Conservation (phyloP, 1,140 invertebrate species). For the Brachionus manjavacas region DNA sequence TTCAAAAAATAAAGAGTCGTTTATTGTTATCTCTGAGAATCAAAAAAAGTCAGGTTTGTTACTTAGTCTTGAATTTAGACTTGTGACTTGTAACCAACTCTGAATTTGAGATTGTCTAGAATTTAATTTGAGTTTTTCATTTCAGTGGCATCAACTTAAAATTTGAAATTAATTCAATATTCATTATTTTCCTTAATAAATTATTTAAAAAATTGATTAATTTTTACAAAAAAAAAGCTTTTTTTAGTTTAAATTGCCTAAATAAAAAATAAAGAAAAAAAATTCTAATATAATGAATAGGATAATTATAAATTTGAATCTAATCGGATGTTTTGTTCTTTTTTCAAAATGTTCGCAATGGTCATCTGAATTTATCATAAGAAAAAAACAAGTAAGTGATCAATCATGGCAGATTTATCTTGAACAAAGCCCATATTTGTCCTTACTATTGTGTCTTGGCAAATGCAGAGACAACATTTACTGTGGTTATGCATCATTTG, state of each 20-base stretch:
- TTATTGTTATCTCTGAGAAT: too few species aligned
- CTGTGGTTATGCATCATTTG: neutral
- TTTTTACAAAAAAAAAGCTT: neutral
- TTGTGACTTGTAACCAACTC: too few species aligned
- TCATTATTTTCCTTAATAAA: neutral
- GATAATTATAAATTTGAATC: neutral
- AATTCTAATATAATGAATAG: neutral
- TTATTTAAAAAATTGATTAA: neutral
- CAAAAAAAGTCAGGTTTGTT: too few species aligned
- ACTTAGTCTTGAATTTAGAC: too few species aligned
- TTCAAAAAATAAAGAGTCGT: too few species aligned
- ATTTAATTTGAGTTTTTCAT: neutral
- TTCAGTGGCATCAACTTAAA: neutral
- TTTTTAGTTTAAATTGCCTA: neutral
- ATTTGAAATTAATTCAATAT: neutral
- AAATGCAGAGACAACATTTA: neutral
- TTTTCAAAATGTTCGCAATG: neutral
- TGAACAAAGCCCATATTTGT: neutral
- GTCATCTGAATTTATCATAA: neutral
- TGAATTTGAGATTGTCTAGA: neutral
- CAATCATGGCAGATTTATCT: neutral
- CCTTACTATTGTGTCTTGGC: neutral
- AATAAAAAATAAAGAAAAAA: neutral
- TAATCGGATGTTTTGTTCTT: neutral
- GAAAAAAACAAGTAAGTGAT: neutral